phyloP scores from a whole-genome alignment of 1,140 invertebrate genomes.

The Bombus huntii region DNA sequence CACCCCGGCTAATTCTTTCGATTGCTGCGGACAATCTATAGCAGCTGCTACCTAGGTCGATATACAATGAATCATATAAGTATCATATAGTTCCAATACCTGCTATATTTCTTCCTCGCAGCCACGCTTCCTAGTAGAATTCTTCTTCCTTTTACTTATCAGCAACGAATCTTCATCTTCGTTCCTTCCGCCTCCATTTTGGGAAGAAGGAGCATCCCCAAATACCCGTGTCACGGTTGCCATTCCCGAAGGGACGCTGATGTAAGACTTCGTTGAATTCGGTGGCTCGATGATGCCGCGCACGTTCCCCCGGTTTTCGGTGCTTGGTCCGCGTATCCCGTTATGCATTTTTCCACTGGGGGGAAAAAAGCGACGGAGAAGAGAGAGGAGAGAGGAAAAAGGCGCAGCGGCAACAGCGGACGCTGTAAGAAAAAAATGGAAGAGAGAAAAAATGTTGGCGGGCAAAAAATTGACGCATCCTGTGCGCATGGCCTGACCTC shows the following conservation, averaged over 20 bases:
- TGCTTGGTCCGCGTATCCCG: conserved; percentile 65
- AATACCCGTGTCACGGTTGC: neutral
- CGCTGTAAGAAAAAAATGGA: neutral
- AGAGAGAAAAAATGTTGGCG: conserved; percentile 38
- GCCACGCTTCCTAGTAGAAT: no score
- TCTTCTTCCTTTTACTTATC: neutral
- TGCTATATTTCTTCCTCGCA: neutral
- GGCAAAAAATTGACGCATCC: conserved; percentile 69
- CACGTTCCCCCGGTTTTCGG: conserved; percentile 58
- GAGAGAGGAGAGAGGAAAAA: conserved; percentile 21
- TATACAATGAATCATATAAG: neutral
- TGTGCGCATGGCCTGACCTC: conserved; percentile 58
- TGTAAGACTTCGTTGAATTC: conserved; percentile 13
- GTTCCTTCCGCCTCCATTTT: neutral
- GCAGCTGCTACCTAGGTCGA: neutral
- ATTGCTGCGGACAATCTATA: neutral
- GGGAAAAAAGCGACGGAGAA: conserved; percentile 24
- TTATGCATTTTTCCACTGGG: conserved; percentile 73
- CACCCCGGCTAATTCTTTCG: neutral
- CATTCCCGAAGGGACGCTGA: conserved; percentile 12
- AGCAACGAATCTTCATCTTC: neutral
- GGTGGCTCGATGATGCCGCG: conserved; percentile 55
- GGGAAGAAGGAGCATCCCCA: neutral
- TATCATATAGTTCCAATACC: neutral
- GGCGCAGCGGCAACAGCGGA: neutral